A percentile compares a stretch with the other conserved stretches of the same genome.
Evolutionary conservation across 2,888 invertebrate species (phyloP).

Genomic region (Epinotia nisella): DNA sequence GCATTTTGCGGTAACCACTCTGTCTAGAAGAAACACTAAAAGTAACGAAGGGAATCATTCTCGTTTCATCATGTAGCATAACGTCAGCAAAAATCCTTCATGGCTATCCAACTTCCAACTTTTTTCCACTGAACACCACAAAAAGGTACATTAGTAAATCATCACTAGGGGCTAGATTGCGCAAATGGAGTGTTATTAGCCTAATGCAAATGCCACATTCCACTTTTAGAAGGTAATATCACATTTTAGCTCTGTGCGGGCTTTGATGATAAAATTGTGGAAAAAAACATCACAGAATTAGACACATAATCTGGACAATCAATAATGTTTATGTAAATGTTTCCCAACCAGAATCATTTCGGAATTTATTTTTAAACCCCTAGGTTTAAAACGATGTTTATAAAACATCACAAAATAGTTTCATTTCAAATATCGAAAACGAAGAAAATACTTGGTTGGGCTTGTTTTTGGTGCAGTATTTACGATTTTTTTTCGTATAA

Average conservation of each 20-base stretch:
- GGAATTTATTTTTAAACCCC: too few species aligned
- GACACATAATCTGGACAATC: not conserved
- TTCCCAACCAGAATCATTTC: too few species aligned
- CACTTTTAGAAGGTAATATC: not conserved
- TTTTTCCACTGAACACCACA: conserved; percentile 2
- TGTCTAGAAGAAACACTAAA: not conserved
- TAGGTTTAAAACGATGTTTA: too few species aligned
- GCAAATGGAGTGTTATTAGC: conserved; percentile 44
- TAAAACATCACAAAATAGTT: too few species aligned
- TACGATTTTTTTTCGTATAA: too few species aligned
- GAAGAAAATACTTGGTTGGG: too few species aligned
- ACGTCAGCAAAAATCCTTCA: not conserved
- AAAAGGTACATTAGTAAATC: conserved; percentile 24
- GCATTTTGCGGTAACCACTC: too few species aligned
- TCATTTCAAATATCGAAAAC: too few species aligned
- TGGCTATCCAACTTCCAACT: not conserved
- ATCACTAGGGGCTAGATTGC: conserved; percentile 26
- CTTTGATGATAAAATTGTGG: not conserved
- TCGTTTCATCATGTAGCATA: not conserved
- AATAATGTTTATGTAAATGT: too few species aligned
- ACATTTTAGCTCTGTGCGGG: not conserved
- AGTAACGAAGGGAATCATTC: not conserved
- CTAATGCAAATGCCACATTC: conserved; percentile 40
- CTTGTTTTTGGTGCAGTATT: too few species aligned
- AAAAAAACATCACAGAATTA: not conserved